A percentile compares a stretch with the other conserved stretches of the same genome.
Evolutionary conservation across 1,140 invertebrate species (phyloP).

Genomic region (Hermatobates lingyangjiaoensis): DNA sequence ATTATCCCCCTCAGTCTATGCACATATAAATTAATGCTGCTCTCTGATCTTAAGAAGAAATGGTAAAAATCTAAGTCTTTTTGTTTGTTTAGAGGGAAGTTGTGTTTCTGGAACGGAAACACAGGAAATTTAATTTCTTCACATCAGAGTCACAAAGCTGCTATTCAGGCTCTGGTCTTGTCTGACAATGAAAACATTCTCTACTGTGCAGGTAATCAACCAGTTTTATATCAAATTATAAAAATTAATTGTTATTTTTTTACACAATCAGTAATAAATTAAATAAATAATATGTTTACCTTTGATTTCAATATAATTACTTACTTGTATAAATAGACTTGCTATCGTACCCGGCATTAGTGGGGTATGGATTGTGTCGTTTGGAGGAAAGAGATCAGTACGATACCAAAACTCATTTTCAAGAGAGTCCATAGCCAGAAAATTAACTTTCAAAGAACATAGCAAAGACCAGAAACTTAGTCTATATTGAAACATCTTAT

Average conservation of each 20-base stretch:
- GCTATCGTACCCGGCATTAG: too few species aligned
- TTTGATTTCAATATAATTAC: too few species aligned
- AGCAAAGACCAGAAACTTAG: background rate
- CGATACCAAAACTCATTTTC: too few species aligned
- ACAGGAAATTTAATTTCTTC: constrained; percentile 54
- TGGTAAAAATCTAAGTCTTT: background rate
- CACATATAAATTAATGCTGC: background rate
- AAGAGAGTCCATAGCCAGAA: too few species aligned
- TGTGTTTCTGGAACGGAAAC: constrained; percentile 73
- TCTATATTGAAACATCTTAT: background rate
- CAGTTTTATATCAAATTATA: background rate
- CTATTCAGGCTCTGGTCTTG: constrained; percentile 51
- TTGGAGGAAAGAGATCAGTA: too few species aligned
- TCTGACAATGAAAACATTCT: constrained; percentile 48
- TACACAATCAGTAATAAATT: too few species aligned
- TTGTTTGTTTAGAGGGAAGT: constrained; percentile 35
- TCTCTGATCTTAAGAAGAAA: background rate
- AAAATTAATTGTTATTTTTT: constrained; percentile 1
- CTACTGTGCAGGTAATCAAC: constrained; percentile 40
- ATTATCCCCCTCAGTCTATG: background rate
- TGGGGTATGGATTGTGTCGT: too few species aligned
- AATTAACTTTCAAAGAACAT: too few species aligned
- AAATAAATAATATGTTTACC: too few species aligned
- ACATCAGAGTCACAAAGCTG: constrained; percentile 54
- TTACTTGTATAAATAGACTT: too few species aligned